These are phyloP conservation scores for Arctopsyche grandis DNA, from an alignment of 1,140 invertebrate species.

Conservation along the genomic window DNA sequence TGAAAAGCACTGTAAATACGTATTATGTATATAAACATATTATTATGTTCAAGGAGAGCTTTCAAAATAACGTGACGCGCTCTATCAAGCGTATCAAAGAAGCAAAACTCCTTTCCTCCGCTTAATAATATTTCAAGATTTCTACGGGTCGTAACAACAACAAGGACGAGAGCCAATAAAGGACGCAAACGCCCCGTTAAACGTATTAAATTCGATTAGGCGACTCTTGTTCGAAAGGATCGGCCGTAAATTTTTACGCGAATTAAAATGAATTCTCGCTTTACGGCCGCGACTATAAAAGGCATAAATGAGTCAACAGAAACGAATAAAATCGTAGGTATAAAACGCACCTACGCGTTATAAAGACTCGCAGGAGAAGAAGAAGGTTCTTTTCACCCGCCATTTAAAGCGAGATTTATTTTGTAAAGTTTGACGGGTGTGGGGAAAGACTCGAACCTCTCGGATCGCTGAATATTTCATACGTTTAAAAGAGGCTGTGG, in stretches of 20 bases:
- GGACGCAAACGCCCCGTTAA: background rate
- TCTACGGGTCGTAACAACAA: too few relatives aligned
- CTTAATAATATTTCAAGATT: too few relatives aligned
- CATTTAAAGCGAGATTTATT: conserved; percentile 48
- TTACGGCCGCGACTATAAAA: conserved; percentile 50
- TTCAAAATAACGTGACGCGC: too few relatives aligned
- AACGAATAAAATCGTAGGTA: conserved; percentile 41
- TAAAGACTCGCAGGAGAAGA: background rate
- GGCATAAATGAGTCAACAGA: conserved; percentile 52
- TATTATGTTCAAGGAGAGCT: too few relatives aligned
- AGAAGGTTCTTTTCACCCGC: background rate
- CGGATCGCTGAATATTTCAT: conserved; percentile 47
- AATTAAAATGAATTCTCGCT: conserved; percentile 52
- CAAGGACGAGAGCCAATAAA: background rate
- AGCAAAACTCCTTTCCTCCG: too few relatives aligned
- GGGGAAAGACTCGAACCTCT: conserved; percentile 15
- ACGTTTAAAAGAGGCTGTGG: conserved; percentile 32
- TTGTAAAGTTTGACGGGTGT: conserved; percentile 40
- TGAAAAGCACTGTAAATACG: too few relatives aligned
- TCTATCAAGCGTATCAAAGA: too few relatives aligned
- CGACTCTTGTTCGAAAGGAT: conserved; percentile 9
- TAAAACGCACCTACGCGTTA: conserved; percentile 30
- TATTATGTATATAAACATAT: too few relatives aligned
- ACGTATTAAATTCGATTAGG: conserved; percentile 22
- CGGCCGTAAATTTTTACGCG: conserved; percentile 49